Conservation (phyloP, 2,888 invertebrate species). For the Alsophila aescularia region DNA sequence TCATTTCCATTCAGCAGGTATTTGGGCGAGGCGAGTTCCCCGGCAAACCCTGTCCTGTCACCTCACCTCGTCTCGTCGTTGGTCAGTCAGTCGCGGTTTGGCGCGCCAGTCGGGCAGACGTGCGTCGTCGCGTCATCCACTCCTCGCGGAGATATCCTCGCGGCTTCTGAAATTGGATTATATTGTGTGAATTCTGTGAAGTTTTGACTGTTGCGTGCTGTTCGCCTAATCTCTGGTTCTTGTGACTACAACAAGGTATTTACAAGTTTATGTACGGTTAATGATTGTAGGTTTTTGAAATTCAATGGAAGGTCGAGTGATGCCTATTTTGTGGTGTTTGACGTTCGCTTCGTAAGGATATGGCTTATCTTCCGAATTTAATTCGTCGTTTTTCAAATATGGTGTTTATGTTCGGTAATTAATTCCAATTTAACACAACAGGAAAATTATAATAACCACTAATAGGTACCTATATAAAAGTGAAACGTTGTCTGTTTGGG, state of each 20-base stretch:
- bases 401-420: no score
- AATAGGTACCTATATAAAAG: no score
- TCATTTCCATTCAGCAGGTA: conserved; percentile 17
- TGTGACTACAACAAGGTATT: conserved; percentile 51
- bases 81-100: conserved; percentile 69
- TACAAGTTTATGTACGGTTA: conserved; percentile 33
- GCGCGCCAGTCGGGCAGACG: conserved; percentile 60
- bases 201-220: conserved; percentile 51
- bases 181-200: conserved; percentile 48
- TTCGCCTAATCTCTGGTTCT: conserved; percentile 44
- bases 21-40: conserved; percentile 28
- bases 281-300: conserved; percentile 27
- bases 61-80: conserved; percentile 18
- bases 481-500: no score
- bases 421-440: no score
- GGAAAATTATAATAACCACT: no score
- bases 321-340: conserved; percentile 2
- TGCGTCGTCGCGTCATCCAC: conserved; percentile 21
- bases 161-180: conserved; percentile 46
- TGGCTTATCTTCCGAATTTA: no score
- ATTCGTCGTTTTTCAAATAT: no score
- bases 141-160: conserved; percentile 22
- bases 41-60: conserved; percentile 33
- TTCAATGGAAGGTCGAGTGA: conserved; percentile 21
- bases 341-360: background rate